Evolutionary conservation across 2,888 invertebrate species (phyloP).

Genomic region (Dryocosmus kuriphilus): DNA sequence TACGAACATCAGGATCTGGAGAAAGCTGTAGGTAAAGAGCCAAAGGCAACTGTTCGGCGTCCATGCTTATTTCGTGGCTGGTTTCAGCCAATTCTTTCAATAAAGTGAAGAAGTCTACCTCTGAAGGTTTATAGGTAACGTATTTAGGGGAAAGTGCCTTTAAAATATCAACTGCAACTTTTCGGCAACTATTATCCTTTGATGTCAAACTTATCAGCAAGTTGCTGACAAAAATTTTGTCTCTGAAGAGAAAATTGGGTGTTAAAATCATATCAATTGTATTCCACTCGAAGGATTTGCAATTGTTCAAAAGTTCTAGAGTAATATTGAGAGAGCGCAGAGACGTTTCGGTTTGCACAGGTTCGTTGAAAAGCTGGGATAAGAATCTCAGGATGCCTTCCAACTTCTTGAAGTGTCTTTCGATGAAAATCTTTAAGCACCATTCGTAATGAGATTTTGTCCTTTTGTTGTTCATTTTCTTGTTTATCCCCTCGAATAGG

Average conservation of each 20-base stretch:
- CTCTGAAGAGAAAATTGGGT: conserved; percentile 51
- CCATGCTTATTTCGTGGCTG: conserved; percentile 82
- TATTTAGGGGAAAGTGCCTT: conserved; percentile 48
- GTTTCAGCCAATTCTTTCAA: conserved; percentile 78
- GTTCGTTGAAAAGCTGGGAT: conserved; percentile 69
- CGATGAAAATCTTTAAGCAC: conserved; percentile 73
- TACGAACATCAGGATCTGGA: conserved; percentile 78
- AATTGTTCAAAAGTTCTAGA: conserved; percentile 73
- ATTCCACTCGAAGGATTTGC: conserved; percentile 67
- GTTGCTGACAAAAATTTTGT: conserved; percentile 76
- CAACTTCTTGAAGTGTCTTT: conserved; percentile 68
- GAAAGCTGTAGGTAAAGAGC: conserved; percentile 82
- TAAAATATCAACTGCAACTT: conserved; percentile 80
- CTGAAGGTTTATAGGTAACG: conserved; percentile 76
- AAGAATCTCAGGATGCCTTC: conserved; percentile 69
- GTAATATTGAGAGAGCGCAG: conserved; percentile 71
- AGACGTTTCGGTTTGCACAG: conserved; percentile 67
- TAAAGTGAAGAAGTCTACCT: conserved; percentile 70
- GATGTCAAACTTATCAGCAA: conserved; percentile 81
- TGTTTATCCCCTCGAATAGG: conserved; percentile 67
- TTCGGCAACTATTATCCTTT: conserved; percentile 80
- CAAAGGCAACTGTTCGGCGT: conserved; percentile 83
- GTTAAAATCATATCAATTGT: neutral
- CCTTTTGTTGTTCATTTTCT: conserved; percentile 50
- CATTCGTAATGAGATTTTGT: conserved; percentile 69